Evolutionary conservation across 2,888 invertebrate genomes (phyloP).

Genomic region (Limnephilus auricula): DNA sequence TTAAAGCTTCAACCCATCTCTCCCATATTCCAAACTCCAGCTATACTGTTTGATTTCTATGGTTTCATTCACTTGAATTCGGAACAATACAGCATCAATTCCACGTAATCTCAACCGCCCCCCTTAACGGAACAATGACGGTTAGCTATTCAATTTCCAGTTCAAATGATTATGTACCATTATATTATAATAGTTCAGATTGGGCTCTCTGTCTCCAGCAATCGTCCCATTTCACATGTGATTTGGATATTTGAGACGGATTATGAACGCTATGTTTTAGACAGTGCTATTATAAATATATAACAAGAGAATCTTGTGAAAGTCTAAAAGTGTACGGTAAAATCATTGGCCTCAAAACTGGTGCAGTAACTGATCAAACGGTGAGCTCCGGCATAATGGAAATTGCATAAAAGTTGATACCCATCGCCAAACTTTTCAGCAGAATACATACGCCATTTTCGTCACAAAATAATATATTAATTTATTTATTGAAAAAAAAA

Average conservation of each 20-base stretch:
- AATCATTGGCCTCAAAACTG: not conserved
- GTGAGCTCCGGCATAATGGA: not conserved
- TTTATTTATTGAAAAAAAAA: too few relatives aligned
- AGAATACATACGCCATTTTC: not conserved
- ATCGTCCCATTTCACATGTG: not conserved
- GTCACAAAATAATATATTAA: not conserved
- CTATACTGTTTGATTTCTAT: not conserved
- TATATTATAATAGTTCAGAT: not conserved
- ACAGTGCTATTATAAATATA: not conserved
- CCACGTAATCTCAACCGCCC: slow-evolving; percentile 8
- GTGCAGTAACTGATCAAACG: not conserved
- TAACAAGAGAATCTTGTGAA: not conserved
- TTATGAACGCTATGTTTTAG: not conserved
- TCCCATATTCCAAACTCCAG: slow-evolving; percentile 15
- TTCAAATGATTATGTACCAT: slow-evolving; percentile 2
- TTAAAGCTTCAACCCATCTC: not conserved
- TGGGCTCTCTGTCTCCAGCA: not conserved
- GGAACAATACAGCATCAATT: slow-evolving; percentile 32
- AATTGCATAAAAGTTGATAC: too few relatives aligned
- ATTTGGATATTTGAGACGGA: not conserved
- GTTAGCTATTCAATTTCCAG: slow-evolving; percentile 12
- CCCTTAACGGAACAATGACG: not conserved
- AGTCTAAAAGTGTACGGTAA: not conserved
- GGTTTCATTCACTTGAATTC: slow-evolving; percentile 31
- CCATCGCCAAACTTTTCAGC: not conserved